phyloP scores from a whole-genome alignment of 2,888 invertebrate species.

The Callyntrura sp. region DNA sequence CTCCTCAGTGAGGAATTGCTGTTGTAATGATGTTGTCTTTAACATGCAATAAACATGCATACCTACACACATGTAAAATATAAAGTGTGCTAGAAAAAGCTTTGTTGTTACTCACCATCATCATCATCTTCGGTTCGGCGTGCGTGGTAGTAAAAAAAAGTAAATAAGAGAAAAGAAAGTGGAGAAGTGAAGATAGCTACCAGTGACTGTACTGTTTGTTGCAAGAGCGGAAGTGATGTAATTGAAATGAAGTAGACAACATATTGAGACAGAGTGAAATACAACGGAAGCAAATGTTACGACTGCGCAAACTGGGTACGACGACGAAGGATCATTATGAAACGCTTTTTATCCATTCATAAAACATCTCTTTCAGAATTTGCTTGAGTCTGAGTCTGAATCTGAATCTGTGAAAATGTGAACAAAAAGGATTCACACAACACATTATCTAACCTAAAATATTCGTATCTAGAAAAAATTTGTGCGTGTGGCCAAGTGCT shows the following conservation, averaged over 20 bases:
- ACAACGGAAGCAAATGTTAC: conserved; percentile 17
- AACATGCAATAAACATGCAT: not conserved
- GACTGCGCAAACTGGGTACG: not conserved
- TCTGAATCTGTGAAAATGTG: conserved; percentile 26
- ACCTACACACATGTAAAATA: not conserved
- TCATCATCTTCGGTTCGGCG: not conserved
- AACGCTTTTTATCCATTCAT: conserved; percentile 61
- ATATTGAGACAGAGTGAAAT: conserved; percentile 33
- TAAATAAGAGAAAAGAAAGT: not conserved
- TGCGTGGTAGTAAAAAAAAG: conserved; percentile 6
- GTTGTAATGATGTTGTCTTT: not conserved
- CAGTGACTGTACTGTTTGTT: too few relatives aligned
- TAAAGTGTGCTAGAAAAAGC: not conserved
- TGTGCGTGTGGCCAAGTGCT: not conserved
- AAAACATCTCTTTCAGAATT: conserved; percentile 2
- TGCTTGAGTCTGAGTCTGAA: too few relatives aligned
- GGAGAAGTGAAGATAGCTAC: not conserved
- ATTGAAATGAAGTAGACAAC: not conserved
- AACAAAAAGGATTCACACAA: too few relatives aligned
- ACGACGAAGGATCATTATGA: too few relatives aligned
- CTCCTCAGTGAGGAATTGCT: conserved; percentile 29
- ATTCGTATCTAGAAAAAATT: not conserved
- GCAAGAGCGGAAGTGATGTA: conserved; percentile 35
- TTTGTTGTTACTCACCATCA: not conserved
- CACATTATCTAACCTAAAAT: not conserved